These are phyloP conservation scores for Isaurus tuberculatus DNA, from an alignment of 92 coral and sea anemone species.

Conservation along the genomic window DNA sequence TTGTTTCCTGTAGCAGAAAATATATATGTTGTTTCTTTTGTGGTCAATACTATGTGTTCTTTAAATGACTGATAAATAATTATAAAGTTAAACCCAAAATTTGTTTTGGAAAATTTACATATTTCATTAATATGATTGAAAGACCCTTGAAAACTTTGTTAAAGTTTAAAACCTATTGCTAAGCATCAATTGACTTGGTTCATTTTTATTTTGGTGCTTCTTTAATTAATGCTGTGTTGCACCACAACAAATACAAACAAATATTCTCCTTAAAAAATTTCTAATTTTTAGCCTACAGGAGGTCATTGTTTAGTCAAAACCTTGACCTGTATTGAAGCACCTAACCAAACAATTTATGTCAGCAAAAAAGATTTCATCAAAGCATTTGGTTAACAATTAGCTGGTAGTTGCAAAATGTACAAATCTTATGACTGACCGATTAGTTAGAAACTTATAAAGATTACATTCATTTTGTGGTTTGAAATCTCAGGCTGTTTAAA, in stretches of 20 bases:
- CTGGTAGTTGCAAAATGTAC: too few species aligned
- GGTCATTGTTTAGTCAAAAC: background rate
- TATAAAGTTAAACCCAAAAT: background rate
- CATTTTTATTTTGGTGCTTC: background rate
- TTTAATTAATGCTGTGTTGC: background rate
- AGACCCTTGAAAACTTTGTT: constrained; percentile 11
- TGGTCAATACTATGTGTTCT: background rate
- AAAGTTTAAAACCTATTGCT: background rate
- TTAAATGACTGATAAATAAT: background rate
- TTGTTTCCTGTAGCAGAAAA: background rate
- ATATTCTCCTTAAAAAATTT: background rate
- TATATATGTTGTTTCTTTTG: background rate
- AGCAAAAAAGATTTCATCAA: too few species aligned
- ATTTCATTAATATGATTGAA: constrained; percentile 1
- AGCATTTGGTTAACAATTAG: too few species aligned
- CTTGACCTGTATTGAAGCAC: background rate
- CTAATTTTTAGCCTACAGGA: background rate
- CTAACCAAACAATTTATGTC: too few species aligned
- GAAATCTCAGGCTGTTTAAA: too few species aligned
- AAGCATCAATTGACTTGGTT: background rate
- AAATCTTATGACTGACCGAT: too few species aligned
- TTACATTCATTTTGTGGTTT: too few species aligned
- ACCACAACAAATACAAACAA: background rate
- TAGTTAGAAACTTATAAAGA: too few species aligned
- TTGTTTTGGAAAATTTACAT: background rate